phyloP scores from a whole-genome alignment of 2,888 invertebrate species.

The Watsonalla binaria region DNA sequence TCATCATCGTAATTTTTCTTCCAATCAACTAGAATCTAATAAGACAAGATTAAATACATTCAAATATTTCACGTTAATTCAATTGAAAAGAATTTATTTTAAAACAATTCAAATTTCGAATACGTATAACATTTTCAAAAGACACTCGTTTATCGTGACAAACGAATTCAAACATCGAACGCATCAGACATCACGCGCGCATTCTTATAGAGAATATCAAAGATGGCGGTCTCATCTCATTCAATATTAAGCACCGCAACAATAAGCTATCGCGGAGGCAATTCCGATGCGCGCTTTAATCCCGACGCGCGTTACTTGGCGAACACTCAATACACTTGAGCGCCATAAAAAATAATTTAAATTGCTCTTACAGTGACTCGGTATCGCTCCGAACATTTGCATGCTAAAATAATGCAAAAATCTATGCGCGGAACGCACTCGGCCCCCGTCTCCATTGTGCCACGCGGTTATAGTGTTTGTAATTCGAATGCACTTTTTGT shows the following conservation, averaged over 20 bases:
- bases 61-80: too few species aligned
- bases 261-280: conserved; percentile 44
- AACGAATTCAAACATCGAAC: conserved; percentile 24
- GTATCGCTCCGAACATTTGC: conserved; percentile 73
- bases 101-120: not conserved
- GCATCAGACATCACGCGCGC: conserved; percentile 23
- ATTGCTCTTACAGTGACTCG: conserved; percentile 76
- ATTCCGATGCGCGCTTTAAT: conserved; percentile 43
- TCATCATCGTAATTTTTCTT: conserved; percentile 5
- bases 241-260: conserved; percentile 60
- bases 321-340: conserved; percentile 75
- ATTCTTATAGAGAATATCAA: conserved; percentile 4
- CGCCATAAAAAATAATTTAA: conserved; percentile 80
- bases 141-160: not conserved
- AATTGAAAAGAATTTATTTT: too few species aligned
- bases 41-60: not conserved
- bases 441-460: conserved; percentile 43
- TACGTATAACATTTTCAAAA: too few species aligned
- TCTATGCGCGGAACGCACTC: conserved; percentile 70
- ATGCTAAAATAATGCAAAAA: conserved; percentile 79
- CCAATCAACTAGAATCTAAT: conserved; percentile 10
- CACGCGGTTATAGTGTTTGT: conserved; percentile 6
- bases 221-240: conserved; percentile 38
- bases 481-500: conserved; percentile 5
- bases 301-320: conserved; percentile 50